A percentile compares a stretch with the other conserved stretches of the same genome.
phyloP scores from a whole-genome alignment of 2,888 invertebrate species.

The Rhopalosiphum nymphaeae region DNA sequence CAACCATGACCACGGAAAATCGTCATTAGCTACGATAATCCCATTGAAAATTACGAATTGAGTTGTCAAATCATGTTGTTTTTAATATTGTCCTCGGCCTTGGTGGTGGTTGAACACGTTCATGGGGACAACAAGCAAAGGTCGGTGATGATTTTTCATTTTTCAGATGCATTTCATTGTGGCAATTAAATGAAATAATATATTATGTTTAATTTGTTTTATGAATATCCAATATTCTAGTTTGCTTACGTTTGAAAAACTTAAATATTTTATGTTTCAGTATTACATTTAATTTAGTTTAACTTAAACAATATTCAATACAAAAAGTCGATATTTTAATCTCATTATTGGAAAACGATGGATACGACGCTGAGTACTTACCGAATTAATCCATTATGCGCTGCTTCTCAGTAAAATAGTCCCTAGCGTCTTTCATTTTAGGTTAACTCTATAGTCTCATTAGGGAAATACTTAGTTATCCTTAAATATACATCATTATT shows the following conservation, averaged over 20 bases:
- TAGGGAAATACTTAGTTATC: background rate
- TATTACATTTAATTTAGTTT: background rate
- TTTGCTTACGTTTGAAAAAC: background rate
- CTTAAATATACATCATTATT: conserved; percentile 1
- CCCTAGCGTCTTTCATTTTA: background rate
- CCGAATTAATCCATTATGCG: background rate
- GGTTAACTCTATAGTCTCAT: background rate
- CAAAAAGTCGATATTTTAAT: background rate
- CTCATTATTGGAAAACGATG: background rate
- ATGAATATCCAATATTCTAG: background rate
- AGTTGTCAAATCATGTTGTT: conserved; percentile 35
- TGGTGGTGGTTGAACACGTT: background rate
- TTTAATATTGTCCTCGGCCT: conserved; percentile 25
- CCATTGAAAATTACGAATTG: conserved; percentile 21
- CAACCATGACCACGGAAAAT: conserved; percentile 43
- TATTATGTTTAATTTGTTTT: background rate
- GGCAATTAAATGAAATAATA: background rate
- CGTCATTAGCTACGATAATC: background rate
- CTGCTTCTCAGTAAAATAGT: background rate
- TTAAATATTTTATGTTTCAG: background rate
- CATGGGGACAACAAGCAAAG: background rate
- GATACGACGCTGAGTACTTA: background rate
- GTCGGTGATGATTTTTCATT: background rate
- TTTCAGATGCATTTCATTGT: background rate
- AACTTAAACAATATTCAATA: background rate